Evolutionary conservation across 2,113 vertebrate species (phyloP).

Genomic region (Phainopepla nitens): DNA sequence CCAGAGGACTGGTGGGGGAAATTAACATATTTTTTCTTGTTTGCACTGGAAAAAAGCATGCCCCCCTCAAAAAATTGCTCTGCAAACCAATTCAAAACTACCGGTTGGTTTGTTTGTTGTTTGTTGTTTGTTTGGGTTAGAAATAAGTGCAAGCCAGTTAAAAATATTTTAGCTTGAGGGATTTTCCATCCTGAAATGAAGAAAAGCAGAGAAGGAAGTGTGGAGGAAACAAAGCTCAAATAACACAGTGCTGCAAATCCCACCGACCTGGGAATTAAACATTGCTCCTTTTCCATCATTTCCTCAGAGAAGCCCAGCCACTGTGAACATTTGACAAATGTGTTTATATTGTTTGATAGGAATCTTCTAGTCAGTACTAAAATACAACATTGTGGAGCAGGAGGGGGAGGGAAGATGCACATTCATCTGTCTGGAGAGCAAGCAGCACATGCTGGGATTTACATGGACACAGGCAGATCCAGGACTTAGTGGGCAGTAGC

Average conservation of each 20-base stretch:
- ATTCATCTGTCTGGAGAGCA: background rate
- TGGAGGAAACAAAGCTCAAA: background rate
- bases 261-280: conserved; percentile 5
- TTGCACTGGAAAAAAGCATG: background rate
- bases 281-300: background rate
- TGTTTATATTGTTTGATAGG: background rate
- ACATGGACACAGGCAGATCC: background rate
- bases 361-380: background rate
- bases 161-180: background rate
- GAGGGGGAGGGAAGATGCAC: background rate
- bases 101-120: background rate
- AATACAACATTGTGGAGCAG: background rate
- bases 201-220: background rate
- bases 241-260: background rate
- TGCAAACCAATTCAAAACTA: background rate
- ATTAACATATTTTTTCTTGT: background rate
- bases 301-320: background rate
- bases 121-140: background rate
- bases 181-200: background rate
- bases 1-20: background rate
- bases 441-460: background rate
- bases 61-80: background rate
- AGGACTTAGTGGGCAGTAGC: background rate
- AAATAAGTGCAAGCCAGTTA: background rate
- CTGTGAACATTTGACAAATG: conserved; percentile 6